Base-by-base conservation (phyloP, 2,797 vertebrate species). In the Oceanodroma leucorhoa region DNA sequence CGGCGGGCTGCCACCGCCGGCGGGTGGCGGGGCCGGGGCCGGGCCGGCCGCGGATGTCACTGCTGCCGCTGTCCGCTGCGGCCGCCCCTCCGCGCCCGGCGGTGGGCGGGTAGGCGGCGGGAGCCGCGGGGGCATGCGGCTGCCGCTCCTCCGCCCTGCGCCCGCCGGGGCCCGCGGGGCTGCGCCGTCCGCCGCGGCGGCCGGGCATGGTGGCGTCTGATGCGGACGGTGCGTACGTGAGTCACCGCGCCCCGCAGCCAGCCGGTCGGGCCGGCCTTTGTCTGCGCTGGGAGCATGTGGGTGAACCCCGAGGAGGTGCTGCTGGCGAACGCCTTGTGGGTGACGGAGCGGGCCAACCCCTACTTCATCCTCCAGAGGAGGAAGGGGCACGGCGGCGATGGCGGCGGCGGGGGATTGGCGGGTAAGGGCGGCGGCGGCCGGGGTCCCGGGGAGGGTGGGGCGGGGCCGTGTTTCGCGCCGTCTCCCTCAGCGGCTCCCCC, bases 311-410 rank as follows among this genome's bases (percentile, higher is more conserved):
- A 99, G 96, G 99, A 99, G 97, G 99, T 99, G 98, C 95, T 99
- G 97, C 97, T 99, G 98, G 99, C 99, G 32, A 98, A 99, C 90
- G 99, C 99, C 19, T 97, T 99, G 76, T 99, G 99, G 99, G 98
- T 99, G 98, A 99, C 99, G 30, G 99, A 99, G 98, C 97, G 99
- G 94, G 99, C 99, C 23, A 99, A 99, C 95, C 99, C 99, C 1
- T 99, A 99, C 95, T 99, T 99, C 98, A 98, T 99, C 95, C 98
- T 99, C 72, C 99, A 99, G 98, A 98, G 99, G 94, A 98, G 99
- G 93, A 99, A 99, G 96, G 99, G 99, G 83, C 99, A 99, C 91
- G 99, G 99, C 36, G 99, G 98, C 70, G 98, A 99, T 95, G 98
- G 98, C 45, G 99, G 99, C 93, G 99, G 99, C 87, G 99, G 99